Evolutionary conservation across 2,888 invertebrate genomes (phyloP), one percentile per base, ranked within the genome.

Genomic region (Campoplex nolae): DNA sequence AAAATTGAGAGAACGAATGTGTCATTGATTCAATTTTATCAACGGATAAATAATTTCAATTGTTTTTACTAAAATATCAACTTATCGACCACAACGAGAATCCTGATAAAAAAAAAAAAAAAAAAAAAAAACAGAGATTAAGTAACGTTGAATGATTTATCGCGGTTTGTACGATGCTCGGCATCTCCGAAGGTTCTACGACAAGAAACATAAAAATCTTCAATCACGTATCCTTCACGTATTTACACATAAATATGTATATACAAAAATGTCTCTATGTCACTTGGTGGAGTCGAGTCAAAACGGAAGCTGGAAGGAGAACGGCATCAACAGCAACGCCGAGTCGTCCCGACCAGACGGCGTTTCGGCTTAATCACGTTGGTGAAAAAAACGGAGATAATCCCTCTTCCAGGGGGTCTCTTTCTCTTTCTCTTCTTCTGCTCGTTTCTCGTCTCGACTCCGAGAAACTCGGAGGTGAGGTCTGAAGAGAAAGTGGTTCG

Each of bases 361-460:
- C 91, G 91, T 92, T 93, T 91, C 91, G 88, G 92, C 92, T 92
- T 93, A 93, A 93, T 94, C 93, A 92, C 91, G 92, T 93, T 93
- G 93, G 92, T 91, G 91, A 91, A 93, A 93, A 23, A 93, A 93
- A 93, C 91, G 92, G 92, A 92, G 91, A 91, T 92, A 93, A 93
- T 93, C 92, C 92, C 89, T 89, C 90, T 80, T 89, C 85, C 85
- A 86, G 80, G 48, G 13, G 16, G 16, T 16, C 51, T 62, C 65
- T 73, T 18, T 70, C 70, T 42, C 23, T 70, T 38, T 42, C 32
- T 90, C 23, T 70, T 38, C 38, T n/a, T 90, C 89, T 32, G 23
- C 23, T 6, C 51, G 45, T 89, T 90, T 90, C 90, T 90, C 91
- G 91, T 93, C 91, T 91, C 90, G 91, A 91, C 23, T 91, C 91